Percentiles rank a stretch among this genome's conserved stretches.
phyloP scores from a whole-genome alignment of 2,113 vertebrate species.

The Myotis lucifugus region DNA sequence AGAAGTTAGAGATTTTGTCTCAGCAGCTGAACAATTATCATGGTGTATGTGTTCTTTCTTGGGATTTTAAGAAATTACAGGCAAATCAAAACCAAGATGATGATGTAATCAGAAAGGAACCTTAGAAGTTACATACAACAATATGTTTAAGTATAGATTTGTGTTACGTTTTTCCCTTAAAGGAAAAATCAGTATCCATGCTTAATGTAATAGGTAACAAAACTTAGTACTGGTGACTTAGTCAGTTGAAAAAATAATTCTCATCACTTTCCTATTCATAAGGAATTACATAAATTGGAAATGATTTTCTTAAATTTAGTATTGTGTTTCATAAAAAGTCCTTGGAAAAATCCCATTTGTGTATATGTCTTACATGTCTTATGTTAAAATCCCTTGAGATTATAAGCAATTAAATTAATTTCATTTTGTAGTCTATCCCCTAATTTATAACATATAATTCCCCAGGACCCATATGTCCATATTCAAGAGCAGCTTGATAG shows the following conservation, averaged over 20 bases:
- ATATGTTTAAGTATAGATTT: neutral
- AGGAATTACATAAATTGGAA: neutral
- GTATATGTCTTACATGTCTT: constrained; percentile 18
- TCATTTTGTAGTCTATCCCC: constrained; percentile 59
- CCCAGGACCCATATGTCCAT: constrained; percentile 43
- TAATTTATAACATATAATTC: constrained; percentile 65
- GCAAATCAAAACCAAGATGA: neutral
- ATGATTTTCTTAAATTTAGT: constrained; percentile 4
- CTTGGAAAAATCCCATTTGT: constrained; percentile 48
- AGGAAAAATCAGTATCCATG: neutral
- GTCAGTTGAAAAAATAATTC: neutral
- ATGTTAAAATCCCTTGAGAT: constrained; percentile 66
- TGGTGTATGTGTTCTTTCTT: neutral
- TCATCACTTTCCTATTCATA: neutral
- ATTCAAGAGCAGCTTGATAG: constrained; percentile 64
- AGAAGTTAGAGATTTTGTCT: neutral
- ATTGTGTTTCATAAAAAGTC: constrained; percentile 22
- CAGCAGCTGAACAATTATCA: neutral
- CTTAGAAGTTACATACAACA: neutral
- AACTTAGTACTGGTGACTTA: neutral
- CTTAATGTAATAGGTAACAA: neutral
- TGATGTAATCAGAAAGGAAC: neutral
- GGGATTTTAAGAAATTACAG: neutral
- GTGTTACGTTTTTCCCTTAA: neutral
- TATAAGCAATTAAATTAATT: constrained; percentile 74